These are phyloP conservation scores for Scaptomyza parva DNA, from an alignment of 2,888 invertebrate species.

Conservation along the genomic window DNA sequence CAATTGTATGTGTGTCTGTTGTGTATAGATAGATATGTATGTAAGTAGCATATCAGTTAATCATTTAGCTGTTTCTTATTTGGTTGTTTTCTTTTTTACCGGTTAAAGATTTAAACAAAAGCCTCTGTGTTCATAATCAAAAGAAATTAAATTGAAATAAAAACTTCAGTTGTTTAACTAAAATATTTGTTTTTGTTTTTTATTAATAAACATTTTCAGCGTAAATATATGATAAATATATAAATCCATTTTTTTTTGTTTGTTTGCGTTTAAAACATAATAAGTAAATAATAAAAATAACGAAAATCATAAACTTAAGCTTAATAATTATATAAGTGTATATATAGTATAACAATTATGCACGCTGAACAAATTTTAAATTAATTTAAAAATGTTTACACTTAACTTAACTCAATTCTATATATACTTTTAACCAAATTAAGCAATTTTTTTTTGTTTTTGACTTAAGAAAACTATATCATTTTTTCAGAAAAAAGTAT, in stretches of 20 bases:
- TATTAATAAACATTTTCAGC: conserved; percentile 81
- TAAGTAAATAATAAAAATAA: conserved; percentile 79
- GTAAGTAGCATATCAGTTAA: conserved; percentile 31
- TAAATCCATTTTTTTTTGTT: conserved; percentile 63
- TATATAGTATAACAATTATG: conserved; percentile 77
- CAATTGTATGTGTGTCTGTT: conserved; percentile 29
- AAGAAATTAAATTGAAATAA: conserved; percentile 45
- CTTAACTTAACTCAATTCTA: conserved; percentile 40
- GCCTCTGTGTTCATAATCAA: conserved; percentile 49
- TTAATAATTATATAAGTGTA: conserved; percentile 62
- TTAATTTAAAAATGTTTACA: conserved; percentile 58
- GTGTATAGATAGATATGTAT: conserved; percentile 37
- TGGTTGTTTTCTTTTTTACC: not conserved
- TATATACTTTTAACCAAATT: conserved; percentile 44
- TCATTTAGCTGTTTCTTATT: conserved; percentile 20
- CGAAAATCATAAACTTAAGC: conserved; percentile 78
- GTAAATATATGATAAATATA: conserved; percentile 74
- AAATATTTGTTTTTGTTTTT: conserved; percentile 82
- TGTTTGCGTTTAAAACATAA: conserved; percentile 78
- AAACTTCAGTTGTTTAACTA: conserved; percentile 72
- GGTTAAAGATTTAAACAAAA: conserved; percentile 40
- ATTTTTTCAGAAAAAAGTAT: conserved; percentile 12
- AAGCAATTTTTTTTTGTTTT: conserved; percentile 31
- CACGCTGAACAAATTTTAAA: conserved; percentile 70
- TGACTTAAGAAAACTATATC: conserved; percentile 41